Conservation (phyloP, 2,797 vertebrate genomes). For the Syndactyla subalaris region DNA sequence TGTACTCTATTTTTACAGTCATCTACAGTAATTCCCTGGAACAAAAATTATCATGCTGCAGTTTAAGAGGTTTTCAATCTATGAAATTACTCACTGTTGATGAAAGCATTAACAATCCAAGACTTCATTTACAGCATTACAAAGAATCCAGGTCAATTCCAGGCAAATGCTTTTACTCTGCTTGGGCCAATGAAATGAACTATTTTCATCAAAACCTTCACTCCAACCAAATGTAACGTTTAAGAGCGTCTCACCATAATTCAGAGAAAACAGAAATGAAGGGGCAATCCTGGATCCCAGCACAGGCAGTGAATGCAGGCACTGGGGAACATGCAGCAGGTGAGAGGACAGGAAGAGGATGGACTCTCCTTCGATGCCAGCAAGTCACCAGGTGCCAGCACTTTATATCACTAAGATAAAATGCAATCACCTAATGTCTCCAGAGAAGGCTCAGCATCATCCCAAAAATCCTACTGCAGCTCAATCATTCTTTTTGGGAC, state of each 20-base stretch:
- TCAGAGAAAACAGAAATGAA: background rate
- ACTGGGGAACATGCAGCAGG: background rate
- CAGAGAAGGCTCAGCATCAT: background rate
- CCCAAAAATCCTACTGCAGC: background rate
- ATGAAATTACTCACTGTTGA: conserved; percentile 16
- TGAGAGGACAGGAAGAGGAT: background rate
- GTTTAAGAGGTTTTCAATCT: conserved; percentile 15
- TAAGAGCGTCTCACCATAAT: background rate
- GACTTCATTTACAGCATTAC: background rate
- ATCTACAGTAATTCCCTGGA: background rate
- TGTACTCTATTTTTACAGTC: background rate
- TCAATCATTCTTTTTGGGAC: background rate
- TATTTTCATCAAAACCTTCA: background rate
- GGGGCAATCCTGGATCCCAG: background rate
- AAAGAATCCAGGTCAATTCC: conserved; percentile 30
- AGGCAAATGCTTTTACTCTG: background rate
- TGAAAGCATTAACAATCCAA: conserved; percentile 36
- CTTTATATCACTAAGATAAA: background rate
- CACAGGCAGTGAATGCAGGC: background rate
- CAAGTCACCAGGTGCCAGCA: background rate
- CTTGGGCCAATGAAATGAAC: conserved; percentile 2
- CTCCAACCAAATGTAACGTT: background rate
- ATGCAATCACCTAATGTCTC: background rate
- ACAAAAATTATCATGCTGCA: background rate
- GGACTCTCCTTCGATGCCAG: background rate